A percentile compares a stretch with the other conserved stretches of the same genome.
phyloP scores from a whole-genome alignment of 2,888 invertebrate species.

The Endotricha flammealis region DNA sequence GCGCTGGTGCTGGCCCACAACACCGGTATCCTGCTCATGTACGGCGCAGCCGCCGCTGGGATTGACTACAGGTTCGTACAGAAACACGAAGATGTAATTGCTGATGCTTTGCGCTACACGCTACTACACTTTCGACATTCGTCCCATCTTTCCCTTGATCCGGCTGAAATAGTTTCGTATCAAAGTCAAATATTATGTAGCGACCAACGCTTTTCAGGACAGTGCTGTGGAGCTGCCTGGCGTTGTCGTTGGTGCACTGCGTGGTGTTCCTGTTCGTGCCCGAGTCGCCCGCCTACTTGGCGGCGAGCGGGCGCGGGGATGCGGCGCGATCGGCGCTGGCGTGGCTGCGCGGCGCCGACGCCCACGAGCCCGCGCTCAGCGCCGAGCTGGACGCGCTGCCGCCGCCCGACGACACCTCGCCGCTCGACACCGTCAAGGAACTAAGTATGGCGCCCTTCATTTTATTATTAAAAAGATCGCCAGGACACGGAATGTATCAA shows the following conservation, averaged over 20 bases:
- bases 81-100: too few relatives aligned
- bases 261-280: constrained; percentile 42
- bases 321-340: constrained; percentile 43
- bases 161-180: too few relatives aligned
- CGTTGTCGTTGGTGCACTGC: constrained; percentile 41
- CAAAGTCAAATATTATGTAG: too few relatives aligned
- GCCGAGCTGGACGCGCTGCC: constrained; percentile 37
- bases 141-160: too few relatives aligned
- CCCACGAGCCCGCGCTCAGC: constrained; percentile 27
- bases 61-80: constrained; percentile 35
- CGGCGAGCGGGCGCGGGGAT: constrained; percentile 42
- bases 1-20: constrained; percentile 51
- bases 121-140: too few relatives aligned
- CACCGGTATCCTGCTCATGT: constrained; percentile 55
- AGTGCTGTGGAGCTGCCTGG: constrained; percentile 43
- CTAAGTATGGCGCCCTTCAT: constrained; percentile 35
- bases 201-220: too few relatives aligned
- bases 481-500: neutral
- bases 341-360: constrained; percentile 39
- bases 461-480: too few relatives aligned
- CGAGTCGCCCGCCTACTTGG: constrained; percentile 54
- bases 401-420: constrained; percentile 25
- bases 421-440: constrained; percentile 33
- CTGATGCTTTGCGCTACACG: too few relatives aligned
- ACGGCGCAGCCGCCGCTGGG: constrained; percentile 42